Evolutionary conservation across 1,140 invertebrate species (phyloP).

Genomic region (Brachionus plicatilis): DNA sequence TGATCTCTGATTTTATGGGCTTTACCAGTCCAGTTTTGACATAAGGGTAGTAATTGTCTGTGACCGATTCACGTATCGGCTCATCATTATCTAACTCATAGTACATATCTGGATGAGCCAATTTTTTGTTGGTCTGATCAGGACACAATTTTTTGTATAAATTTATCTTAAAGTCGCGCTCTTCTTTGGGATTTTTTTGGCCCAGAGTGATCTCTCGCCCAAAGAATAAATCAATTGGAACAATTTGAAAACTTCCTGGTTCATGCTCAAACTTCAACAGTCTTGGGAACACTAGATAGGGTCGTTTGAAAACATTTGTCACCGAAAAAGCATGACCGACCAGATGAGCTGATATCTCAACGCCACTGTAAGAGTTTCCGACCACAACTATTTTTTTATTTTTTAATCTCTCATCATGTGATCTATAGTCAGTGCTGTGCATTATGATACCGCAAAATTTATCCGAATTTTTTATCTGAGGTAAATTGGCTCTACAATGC

Average conservation of each 20-base stretch:
- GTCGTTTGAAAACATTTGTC: background rate
- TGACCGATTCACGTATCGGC: background rate
- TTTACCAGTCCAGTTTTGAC: background rate
- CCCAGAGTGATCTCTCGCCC: background rate
- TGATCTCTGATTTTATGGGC: background rate
- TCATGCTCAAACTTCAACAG: background rate
- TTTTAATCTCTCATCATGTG: background rate
- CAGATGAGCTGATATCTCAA: conserved; percentile 5
- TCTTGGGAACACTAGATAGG: background rate
- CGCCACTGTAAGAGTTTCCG: conserved; percentile 1
- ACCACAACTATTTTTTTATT: conserved; percentile 1
- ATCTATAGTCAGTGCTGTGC: conserved; percentile 14
- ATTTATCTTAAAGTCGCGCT: background rate
- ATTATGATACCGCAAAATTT: conserved; percentile 1
- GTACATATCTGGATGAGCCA: background rate
- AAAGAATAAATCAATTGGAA: conserved; percentile 28
- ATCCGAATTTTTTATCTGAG: background rate
- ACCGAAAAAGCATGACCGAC: background rate
- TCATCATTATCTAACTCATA: background rate
- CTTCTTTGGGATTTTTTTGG: background rate
- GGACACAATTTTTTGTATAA: background rate
- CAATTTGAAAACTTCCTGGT: background rate
- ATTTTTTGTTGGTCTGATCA: background rate
- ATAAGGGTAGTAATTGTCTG: background rate
- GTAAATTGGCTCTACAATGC: background rate